Evolutionary conservation across 2,113 vertebrate genomes (phyloP), one percentile per base, ranked within the genome.

Genomic region (Butastur rufipennis): DNA sequence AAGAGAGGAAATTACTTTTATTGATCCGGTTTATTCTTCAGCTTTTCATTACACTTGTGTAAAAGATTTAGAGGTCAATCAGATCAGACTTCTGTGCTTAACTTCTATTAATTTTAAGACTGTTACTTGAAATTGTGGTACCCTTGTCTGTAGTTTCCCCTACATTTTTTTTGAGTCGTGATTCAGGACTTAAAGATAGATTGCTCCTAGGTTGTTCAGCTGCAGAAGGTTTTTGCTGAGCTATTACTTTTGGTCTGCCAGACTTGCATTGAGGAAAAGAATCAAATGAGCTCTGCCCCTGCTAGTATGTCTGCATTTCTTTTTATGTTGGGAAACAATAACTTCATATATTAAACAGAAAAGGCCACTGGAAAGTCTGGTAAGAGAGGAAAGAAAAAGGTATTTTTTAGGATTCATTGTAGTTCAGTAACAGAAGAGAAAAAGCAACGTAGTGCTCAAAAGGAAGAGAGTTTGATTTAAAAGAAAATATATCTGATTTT

Each of bases 11-110:
- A 80, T 92, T 18, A 40, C 87, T 66, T 31, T 23, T 81, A 74
- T 93, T 61, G 94, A 91, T 96, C 70, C 16, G 36, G 25, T 91
- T 96, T 72, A 62, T 86, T 86, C 65, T 72, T 81, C 78, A 86
- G 47, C 67, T 93, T 74, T 71, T 81, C 73, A 62, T 48, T 86
- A 58, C 22, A 10, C 34, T 90, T 61, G 29, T 71, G 52, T 81
- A 32, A 80, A 61, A 78, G 52, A 58, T 88, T 50, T 20, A 20
- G 43, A 36, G 86, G 25, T 61, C 55, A 40, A 86, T 71, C 20
- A 12, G 31, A 27, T 67, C 10, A 18, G 34, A 62, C 27, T 81
- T 67, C 3, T 0, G 3, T 63, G 79, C 40, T 84, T 16, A 21
- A n/a, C 5, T 63, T 91, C 43, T 1, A 7, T 66, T 56, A 56